Percentiles rank a stretch among this genome's conserved stretches.
Evolutionary conservation across 2,113 vertebrate genomes (phyloP).

Genomic region (Cyanoramphus novaezelandiae): DNA sequence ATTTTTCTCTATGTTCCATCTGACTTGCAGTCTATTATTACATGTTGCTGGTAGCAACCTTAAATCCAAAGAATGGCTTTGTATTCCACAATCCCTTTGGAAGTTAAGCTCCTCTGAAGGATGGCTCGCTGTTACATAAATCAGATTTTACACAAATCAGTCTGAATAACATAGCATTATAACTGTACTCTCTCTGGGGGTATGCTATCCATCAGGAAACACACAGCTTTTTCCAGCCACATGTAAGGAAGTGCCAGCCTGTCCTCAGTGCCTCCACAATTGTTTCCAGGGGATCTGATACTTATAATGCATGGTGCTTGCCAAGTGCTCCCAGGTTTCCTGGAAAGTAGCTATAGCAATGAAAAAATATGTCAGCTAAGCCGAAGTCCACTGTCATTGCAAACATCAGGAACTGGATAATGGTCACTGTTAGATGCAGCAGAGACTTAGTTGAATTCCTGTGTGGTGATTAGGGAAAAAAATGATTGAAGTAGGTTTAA

Average conservation of each 20-base stretch:
- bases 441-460: not conserved
- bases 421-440: not conserved
- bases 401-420: not conserved
- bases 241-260: not conserved
- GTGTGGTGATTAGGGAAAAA: not conserved
- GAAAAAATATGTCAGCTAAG: not conserved
- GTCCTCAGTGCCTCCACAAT: not conserved
- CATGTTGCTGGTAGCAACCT: constrained; percentile 54
- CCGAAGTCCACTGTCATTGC: not conserved
- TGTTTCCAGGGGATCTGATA: not conserved
- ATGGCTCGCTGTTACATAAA: not conserved
- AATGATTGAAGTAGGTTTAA: not conserved
- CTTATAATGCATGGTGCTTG: not conserved
- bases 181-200: not conserved
- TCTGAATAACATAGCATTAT: constrained; percentile 17
- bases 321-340: not conserved
- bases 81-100: not conserved
- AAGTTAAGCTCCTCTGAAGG: constrained; percentile 27
- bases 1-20: not conserved
- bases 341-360: constrained; percentile 7
- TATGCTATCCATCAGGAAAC: not conserved
- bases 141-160: constrained; percentile 40
- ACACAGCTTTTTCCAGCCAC: not conserved
- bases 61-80: constrained; percentile 44
- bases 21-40: constrained; percentile 24